Conservation (phyloP, 92 coral and sea anemone species). For the Phenganax marumi region DNA sequence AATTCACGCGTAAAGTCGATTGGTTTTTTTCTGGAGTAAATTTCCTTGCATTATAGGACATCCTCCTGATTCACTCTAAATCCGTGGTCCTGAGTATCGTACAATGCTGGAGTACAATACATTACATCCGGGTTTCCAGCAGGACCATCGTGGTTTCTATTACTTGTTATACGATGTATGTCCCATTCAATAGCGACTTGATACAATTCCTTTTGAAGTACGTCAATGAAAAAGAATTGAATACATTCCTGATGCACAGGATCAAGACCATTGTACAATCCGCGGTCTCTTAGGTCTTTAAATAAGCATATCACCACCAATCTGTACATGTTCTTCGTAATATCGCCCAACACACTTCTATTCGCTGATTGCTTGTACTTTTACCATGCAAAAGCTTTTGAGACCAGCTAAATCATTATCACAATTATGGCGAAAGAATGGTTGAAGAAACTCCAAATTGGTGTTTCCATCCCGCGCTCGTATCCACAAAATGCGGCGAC, state of each 20-base stretch:
- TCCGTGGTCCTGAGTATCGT: slow-evolving; percentile 43
- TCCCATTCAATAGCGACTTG: slow-evolving; percentile 40
- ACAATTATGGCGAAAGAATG: slow-evolving; percentile 26
- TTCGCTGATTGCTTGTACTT: slow-evolving; percentile 35
- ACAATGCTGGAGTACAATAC: slow-evolving; percentile 49
- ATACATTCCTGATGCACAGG: slow-evolving; percentile 25
- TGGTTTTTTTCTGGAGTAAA: slow-evolving; percentile 44
- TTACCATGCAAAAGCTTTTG: slow-evolving; percentile 43
- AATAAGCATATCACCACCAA: slow-evolving; percentile 46
- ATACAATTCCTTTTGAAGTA: slow-evolving; percentile 44
- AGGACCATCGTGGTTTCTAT: slow-evolving; percentile 42
- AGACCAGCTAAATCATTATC: slow-evolving; percentile 22
- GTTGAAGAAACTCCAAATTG: slow-evolving; percentile 25
- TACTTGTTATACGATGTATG: slow-evolving; percentile 42
- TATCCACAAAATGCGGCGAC: too few species aligned
- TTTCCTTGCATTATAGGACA: slow-evolving; percentile 45
- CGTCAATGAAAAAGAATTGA: slow-evolving; percentile 43
- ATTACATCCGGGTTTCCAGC: slow-evolving; percentile 48
- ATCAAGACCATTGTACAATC: slow-evolving; percentile 15
- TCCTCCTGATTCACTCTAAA: slow-evolving; percentile 43
- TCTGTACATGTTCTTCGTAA: slow-evolving; percentile 23
- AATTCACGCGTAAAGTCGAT: slow-evolving; percentile 42
- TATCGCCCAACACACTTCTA: slow-evolving; percentile 30
- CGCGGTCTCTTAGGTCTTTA: slow-evolving; percentile 38
- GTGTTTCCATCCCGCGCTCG: too few species aligned